Evolutionary conservation across 2,888 invertebrate genomes (phyloP).

Genomic region (Gonocerus acuteangulatus): DNA sequence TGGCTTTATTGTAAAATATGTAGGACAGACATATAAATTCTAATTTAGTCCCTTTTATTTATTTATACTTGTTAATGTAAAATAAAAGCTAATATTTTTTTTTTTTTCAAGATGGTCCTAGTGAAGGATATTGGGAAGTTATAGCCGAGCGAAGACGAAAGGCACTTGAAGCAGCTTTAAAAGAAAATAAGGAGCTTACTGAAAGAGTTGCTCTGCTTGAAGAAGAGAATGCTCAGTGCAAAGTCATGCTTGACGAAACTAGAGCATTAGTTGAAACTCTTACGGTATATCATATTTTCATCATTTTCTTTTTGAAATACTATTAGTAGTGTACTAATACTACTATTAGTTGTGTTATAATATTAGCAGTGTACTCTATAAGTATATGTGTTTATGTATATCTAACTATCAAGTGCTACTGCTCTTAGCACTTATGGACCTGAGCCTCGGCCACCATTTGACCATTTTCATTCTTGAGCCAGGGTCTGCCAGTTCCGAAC

Average conservation of each 20-base stretch:
- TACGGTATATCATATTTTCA: conserved; percentile 48
- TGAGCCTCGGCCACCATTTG: no score
- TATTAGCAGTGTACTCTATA: no score
- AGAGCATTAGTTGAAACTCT: conserved; percentile 66
- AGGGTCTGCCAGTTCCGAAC: no score
- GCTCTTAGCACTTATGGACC: no score
- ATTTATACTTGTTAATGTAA: no score
- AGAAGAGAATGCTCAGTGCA: conserved; percentile 59
- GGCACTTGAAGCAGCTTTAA: conserved; percentile 62
- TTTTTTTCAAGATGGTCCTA: conserved; percentile 50
- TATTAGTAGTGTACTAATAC: no score
- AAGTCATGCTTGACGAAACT: conserved; percentile 67
- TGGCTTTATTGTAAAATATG: neutral
- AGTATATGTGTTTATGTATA: no score
- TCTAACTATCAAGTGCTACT: no score
- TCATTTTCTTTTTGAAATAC: conserved; percentile 3
- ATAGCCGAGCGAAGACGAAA: conserved; percentile 65
- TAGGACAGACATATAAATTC: no score
- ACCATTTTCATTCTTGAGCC: no score
- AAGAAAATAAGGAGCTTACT: conserved; percentile 59
- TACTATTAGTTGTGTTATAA: no score
- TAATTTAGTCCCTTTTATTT: no score
- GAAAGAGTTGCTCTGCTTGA: conserved; percentile 48
- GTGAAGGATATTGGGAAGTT: conserved; percentile 67
- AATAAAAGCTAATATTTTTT: neutral